A percentile compares a stretch with the other conserved stretches of the same genome.
phyloP scores from a whole-genome alignment of 2,113 vertebrate species.

The Rhabdornis inornatus region DNA sequence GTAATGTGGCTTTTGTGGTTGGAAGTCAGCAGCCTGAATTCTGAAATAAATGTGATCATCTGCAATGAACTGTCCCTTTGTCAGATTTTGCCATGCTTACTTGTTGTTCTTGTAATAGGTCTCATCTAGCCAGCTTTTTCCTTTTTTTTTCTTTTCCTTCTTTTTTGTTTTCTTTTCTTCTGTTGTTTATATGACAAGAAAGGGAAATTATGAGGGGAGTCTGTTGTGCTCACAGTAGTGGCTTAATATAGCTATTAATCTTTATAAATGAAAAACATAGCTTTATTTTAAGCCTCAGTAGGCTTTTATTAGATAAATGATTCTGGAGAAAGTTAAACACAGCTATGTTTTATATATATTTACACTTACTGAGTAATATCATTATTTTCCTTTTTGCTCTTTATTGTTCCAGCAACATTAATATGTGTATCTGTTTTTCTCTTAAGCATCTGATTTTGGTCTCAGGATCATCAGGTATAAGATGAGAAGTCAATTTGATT shows the following conservation, averaged over 20 bases:
- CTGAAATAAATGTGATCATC: neutral
- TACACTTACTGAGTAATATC: neutral
- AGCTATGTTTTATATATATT: neutral
- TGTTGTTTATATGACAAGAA: neutral
- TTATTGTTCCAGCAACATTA: neutral
- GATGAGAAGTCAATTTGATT: neutral
- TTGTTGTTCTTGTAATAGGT: neutral
- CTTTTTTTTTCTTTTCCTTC: neutral
- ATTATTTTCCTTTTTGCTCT: neutral
- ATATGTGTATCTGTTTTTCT: neutral
- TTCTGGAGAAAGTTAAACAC: conserved; percentile 3
- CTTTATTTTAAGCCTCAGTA: conserved; percentile 44
- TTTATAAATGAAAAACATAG: conserved; percentile 38
- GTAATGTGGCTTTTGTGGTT: neutral
- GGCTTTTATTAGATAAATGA: conserved; percentile 38
- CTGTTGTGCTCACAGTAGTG: conserved; percentile 19
- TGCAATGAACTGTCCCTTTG: neutral
- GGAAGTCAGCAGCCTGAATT: neutral
- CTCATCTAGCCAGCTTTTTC: neutral
- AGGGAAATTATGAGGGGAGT: neutral
- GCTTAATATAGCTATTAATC: conserved; percentile 36
- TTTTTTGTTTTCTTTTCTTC: neutral
- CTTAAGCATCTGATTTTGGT: neutral
- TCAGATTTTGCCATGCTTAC: conserved; percentile 4
- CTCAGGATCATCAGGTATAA: neutral